A percentile compares a stretch with the other conserved stretches of the same genome.
Evolutionary conservation across 2,888 invertebrate genomes (phyloP).

Genomic region (Herminia tarsipennalis): DNA sequence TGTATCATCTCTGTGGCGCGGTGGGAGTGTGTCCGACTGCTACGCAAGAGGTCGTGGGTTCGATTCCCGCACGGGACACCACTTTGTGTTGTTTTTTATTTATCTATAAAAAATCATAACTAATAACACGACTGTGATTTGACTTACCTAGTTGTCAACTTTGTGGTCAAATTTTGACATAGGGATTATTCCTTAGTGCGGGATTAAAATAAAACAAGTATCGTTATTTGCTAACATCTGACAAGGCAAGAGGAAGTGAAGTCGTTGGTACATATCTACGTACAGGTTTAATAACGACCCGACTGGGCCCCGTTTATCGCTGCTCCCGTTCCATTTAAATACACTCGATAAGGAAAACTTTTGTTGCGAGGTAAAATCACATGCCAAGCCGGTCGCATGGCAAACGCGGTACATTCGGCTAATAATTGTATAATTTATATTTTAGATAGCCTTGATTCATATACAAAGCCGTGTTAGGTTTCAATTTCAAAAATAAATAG

Average conservation of each 20-base stretch:
- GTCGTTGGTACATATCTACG: constrained; percentile 44
- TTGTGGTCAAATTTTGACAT: no score
- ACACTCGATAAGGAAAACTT: constrained; percentile 60
- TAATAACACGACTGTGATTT: no score
- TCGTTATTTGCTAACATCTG: constrained; percentile 5
- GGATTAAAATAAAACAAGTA: no score
- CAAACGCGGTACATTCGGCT: constrained; percentile 19
- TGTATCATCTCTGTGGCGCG: no score
- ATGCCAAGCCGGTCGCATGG: constrained; percentile 33
- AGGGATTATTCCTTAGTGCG: no score
- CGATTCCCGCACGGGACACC: no score
- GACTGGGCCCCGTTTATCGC: constrained; percentile 57
- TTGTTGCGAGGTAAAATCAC: constrained; percentile 57
- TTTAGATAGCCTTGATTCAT: neutral
- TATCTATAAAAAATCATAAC: no score
- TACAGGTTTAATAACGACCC: constrained; percentile 50
- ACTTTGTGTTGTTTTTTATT: no score
- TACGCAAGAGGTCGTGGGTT: no score
- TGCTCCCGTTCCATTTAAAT: constrained; percentile 57
- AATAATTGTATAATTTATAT: constrained; percentile 17
- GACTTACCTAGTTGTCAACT: no score
- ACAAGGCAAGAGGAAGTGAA: constrained; percentile 34
- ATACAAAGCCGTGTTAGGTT: neutral
- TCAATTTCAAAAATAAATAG: no score
- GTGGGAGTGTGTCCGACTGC: no score